Evolutionary conservation across 2,113 vertebrate species (phyloP), one percentile per base, ranked within the genome.

Genomic region (Microcebus lehilahytsara): DNA sequence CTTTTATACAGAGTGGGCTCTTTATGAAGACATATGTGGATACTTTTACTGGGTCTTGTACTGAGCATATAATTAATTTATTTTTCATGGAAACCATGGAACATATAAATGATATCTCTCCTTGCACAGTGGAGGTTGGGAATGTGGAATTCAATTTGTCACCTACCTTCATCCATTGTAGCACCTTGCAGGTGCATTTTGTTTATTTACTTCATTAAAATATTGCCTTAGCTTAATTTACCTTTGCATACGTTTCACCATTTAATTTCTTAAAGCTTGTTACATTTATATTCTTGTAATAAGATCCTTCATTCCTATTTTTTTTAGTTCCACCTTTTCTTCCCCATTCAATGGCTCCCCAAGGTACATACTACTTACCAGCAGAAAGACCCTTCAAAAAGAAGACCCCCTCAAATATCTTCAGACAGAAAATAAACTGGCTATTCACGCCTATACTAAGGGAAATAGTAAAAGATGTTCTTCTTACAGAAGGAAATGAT

Each of bases 281-380:
- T 94, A 32, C 17, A 34, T 94, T 89, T 96, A 86, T 86, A 49
- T 85, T 92, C 64, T 83, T 72, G 3, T 80, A 62, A 71, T 37
- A 37, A 81, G 58, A 74, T 46, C 37, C 4, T 51, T 46, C 60
- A 77, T 66, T 69, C 13, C 23, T 66, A 49, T 30, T 46, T 30
- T 40, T 93, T 89, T 79, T 12, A 87, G 49, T 10, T 17, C 22
- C 3, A 19, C 1, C 34, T 1, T 23, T 84, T 58, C 9, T 86
- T 9, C 30, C 8, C 42, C 1, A 64, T 72, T 87, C 69, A 74
- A 1, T 64, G 17, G 19, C 37, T 92, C 46, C 30, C 90, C 23
- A 11, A 86, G 30, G 72, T 66, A 84, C 9, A 30, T 60, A 72
- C 14, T 81, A 49, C 13, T 86, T 90, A 83, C 32, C 10, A 89